Evolutionary conservation across 1,140 invertebrate genomes (phyloP).

Genomic region (Prorops nasuta): DNA sequence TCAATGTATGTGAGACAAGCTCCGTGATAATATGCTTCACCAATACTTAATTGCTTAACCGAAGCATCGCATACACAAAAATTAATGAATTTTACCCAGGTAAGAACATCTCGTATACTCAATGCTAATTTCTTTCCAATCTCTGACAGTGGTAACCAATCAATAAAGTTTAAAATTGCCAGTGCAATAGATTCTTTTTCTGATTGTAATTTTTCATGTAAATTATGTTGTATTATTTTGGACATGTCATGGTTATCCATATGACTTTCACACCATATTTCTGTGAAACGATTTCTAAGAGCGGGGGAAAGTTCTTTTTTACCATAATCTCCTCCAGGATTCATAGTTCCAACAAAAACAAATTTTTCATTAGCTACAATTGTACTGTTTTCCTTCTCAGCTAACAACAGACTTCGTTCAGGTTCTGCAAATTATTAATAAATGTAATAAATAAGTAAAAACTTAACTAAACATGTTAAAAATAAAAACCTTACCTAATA

Average conservation of each 20-base stretch:
- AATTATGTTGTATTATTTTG: slow-evolving; percentile 78
- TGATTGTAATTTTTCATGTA: slow-evolving; percentile 57
- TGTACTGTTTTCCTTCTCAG: slow-evolving; percentile 75
- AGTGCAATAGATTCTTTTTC: slow-evolving; percentile 63
- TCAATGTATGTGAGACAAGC: slow-evolving; percentile 90
- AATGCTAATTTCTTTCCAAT: slow-evolving; percentile 77
- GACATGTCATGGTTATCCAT: slow-evolving; percentile 68
- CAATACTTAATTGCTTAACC: slow-evolving; percentile 49
- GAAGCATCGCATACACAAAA: slow-evolving; percentile 52
- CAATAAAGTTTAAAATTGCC: slow-evolving; percentile 75
- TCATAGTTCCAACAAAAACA: slow-evolving; percentile 97
- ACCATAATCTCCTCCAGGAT: slow-evolving; percentile 98
- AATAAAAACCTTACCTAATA: slow-evolving; percentile 61
- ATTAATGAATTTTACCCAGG: slow-evolving; percentile 92
- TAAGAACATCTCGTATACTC: slow-evolving; percentile 90
- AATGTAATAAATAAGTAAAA: slow-evolving; percentile 4
- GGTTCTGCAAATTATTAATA: slow-evolving; percentile 66
- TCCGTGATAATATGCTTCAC: slow-evolving; percentile 81
- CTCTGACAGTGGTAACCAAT: slow-evolving; percentile 74
- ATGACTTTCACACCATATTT: slow-evolving; percentile 93
- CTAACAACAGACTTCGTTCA: slow-evolving; percentile 84
- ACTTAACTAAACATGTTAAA: slow-evolving; percentile 2
- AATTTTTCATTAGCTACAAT: slow-evolving; percentile 78
- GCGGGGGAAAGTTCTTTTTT: slow-evolving; percentile 99
- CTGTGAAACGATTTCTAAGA: slow-evolving; percentile 95